phyloP scores from a whole-genome alignment of 2,888 invertebrate genomes.

The Ptychoptera albimana region DNA sequence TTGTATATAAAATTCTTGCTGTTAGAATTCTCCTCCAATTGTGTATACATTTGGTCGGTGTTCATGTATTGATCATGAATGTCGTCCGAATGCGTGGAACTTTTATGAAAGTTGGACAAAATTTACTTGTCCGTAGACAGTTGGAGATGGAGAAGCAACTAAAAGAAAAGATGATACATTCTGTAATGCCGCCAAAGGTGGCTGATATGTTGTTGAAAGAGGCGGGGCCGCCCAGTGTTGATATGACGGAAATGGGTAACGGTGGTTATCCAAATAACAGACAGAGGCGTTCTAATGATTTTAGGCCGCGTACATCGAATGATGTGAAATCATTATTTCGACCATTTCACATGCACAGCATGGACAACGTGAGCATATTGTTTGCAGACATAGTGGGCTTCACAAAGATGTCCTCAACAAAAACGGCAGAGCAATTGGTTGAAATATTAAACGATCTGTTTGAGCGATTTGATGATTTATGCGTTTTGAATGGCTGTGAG shows the following conservation, averaged over 20 bases:
- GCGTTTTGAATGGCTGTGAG: constrained; percentile 78
- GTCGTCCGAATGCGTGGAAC: constrained; percentile 87
- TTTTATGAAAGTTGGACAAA: constrained; percentile 93
- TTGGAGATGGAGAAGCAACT: constrained; percentile 85
- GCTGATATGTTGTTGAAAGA: constrained; percentile 73
- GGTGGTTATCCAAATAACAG: constrained; percentile 11
- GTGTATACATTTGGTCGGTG: constrained; percentile 80
- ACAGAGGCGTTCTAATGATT: constrained; percentile 16
- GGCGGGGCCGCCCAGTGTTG: constrained; percentile 29
- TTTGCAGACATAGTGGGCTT: constrained; percentile 98
- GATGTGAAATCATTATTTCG: constrained; percentile 72
- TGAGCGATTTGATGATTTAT: constrained; percentile 85
- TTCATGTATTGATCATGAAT: constrained; percentile 86
- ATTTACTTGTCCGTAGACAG: constrained; percentile 73
- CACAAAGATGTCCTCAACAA: constrained; percentile 92
- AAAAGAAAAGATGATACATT: constrained; percentile 94
- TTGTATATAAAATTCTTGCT: constrained; percentile 41
- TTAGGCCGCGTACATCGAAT: constrained; percentile 23
- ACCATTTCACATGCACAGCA: constrained; percentile 92
- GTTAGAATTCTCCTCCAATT: constrained; percentile 67
- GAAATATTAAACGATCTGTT: constrained; percentile 91
- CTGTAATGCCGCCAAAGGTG: constrained; percentile 91
- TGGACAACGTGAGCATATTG: constrained; percentile 91
- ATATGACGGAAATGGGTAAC: constrained; percentile 14
- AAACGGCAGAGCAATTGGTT: constrained; percentile 90